Base-by-base conservation (phyloP, 2,888 invertebrate species). In the Alloscopus bannaensis region DNA sequence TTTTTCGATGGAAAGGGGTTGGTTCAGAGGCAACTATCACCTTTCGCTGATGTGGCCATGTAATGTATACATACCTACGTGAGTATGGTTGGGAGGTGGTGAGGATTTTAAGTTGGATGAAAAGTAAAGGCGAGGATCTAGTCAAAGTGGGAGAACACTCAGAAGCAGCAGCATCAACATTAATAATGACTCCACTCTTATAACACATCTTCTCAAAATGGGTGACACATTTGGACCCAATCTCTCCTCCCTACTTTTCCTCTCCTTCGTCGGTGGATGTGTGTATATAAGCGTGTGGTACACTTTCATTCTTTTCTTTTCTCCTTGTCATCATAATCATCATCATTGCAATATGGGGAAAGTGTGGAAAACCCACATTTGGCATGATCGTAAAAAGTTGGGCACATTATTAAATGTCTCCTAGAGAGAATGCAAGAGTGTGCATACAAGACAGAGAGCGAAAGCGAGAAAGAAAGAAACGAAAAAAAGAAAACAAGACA, bases 341-440 rank as follows among this genome's bases (percentile, higher is more conserved):
- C 57, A 57, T 57, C 62, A 62, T 42, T 62, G 62, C 62, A 62
- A 40, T 62, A 62, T 62, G 62, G 60, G 42, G 22, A 62, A 62
- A 40, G 62, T 40, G 40, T 22, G 40, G 62, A 40, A 62, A 62
- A 42, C 62, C 62, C 42, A 36, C 62, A 62, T 62, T 62, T 62
- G 62, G 62, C 62, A 40, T 42, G 40, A 6, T 62, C 62, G 40
- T 62, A 62, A 62, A 62, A 62, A 62, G 62, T 62, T 62, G 62
- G 36, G 40, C 62, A 62, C 62, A 62, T 62, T 62, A 62, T 62
- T 62, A 62, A 65, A 65, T 24, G 47, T 28, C 65, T 1, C 0
- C 8, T 24, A 18, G 47, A 65, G 47, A 29, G 8, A 36, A 36
- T 36, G 36, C 6, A 36, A 8, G 13, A 36, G 36, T 6, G 36